These are phyloP conservation scores for Tigriopus japonicus DNA, from an alignment of 1,140 invertebrate genomes.

Conservation along the genomic window DNA sequence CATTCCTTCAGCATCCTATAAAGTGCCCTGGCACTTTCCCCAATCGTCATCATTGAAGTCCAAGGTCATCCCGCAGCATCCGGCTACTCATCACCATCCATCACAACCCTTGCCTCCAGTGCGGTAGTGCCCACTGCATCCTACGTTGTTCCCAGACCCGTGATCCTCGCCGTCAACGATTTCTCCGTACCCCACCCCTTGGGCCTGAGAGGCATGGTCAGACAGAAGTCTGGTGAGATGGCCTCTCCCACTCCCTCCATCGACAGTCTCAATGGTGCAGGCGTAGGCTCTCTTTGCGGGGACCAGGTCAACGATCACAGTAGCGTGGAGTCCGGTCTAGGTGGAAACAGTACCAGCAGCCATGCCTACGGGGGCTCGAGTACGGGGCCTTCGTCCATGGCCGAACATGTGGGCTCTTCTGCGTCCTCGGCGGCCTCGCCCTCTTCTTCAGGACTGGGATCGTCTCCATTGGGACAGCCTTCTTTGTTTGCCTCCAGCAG, in stretches of 20 bases:
- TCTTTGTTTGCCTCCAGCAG: not conserved
- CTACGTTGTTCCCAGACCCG: too few relatives aligned
- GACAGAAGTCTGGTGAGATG: conserved; percentile 12
- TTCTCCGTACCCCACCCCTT: too few relatives aligned
- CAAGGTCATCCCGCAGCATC: too few relatives aligned
- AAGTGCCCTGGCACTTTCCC: too few relatives aligned
- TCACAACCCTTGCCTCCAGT: too few relatives aligned
- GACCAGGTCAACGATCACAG: not conserved
- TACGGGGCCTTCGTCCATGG: too few relatives aligned
- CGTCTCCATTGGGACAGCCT: not conserved
- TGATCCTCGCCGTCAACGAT: too few relatives aligned
- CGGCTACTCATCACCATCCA: too few relatives aligned
- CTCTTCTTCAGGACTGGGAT: conserved; percentile 3
- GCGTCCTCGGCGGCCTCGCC: not conserved
- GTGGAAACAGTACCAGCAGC: not conserved
- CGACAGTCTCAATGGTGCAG: conserved; percentile 12
- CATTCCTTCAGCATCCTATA: too few relatives aligned
- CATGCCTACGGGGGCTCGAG: not conserved
- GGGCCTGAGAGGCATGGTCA: conserved; percentile 4
- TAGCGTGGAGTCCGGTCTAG: not conserved
- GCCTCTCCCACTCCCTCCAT: conserved; percentile 14
- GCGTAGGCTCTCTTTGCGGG: not conserved
- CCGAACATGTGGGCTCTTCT: too few relatives aligned
- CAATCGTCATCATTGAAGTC: too few relatives aligned
- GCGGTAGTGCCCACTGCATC: too few relatives aligned